Evolutionary conservation across 2,113 vertebrate genomes (phyloP).

Genomic region (Tursiops truncatus): DNA sequence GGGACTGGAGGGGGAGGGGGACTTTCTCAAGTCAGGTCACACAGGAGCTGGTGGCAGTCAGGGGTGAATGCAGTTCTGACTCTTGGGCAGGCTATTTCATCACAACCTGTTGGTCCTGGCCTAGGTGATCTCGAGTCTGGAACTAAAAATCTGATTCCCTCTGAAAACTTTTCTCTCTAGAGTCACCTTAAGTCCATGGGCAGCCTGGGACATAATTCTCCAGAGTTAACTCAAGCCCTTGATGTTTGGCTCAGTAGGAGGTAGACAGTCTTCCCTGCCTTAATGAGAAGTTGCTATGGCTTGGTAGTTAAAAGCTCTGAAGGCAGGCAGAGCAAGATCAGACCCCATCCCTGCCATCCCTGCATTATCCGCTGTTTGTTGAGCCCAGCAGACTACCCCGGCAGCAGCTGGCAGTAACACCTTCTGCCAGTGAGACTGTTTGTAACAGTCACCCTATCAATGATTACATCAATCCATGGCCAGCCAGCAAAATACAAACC

Average conservation of each 20-base stretch:
- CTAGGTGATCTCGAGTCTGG: neutral
- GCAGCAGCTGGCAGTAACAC: neutral
- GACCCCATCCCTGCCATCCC: neutral
- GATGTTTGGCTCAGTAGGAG: no score
- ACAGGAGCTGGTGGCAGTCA: neutral
- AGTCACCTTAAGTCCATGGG: neutral
- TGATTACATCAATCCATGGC: neutral
- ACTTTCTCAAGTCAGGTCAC: neutral
- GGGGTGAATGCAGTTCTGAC: neutral
- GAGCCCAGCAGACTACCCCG: neutral
- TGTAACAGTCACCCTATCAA: neutral
- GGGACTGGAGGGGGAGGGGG: no score
- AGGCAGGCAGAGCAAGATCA: neutral
- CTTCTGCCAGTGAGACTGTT: neutral
- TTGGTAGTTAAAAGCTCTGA: neutral
- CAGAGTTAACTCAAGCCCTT: neutral
- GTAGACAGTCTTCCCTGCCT: neutral
- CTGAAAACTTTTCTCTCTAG: neutral
- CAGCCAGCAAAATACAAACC: neutral
- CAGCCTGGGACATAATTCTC: neutral
- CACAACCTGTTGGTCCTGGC: neutral
- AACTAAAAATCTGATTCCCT: neutral
- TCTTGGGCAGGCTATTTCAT: neutral
- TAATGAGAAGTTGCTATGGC: neutral
- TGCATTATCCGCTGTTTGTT: neutral